A percentile compares a stretch with the other conserved stretches of the same genome.
Evolutionary conservation across 1,140 invertebrate genomes (phyloP).

Genomic region (Lycorma delicatula): DNA sequence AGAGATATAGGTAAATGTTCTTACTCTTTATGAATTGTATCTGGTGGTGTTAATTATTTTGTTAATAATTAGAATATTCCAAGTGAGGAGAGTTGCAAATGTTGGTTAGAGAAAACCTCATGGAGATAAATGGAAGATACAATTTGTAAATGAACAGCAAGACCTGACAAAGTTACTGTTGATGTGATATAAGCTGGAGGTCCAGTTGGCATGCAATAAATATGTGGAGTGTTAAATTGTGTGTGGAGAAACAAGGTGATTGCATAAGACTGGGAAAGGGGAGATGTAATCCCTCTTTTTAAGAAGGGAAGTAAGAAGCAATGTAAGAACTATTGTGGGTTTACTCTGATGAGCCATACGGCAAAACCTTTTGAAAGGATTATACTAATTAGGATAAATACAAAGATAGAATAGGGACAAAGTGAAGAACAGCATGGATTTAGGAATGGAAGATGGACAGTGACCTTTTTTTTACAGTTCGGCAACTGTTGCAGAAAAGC

Average conservation of each 20-base stretch:
- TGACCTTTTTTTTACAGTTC: background rate
- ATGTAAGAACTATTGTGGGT: background rate
- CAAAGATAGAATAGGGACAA: background rate
- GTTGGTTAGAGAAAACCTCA: background rate
- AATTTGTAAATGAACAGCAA: background rate
- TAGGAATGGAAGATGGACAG: background rate
- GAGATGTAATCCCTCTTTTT: background rate
- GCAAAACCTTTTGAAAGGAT: too few species aligned
- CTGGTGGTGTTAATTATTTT: too few species aligned
- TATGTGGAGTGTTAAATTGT: background rate
- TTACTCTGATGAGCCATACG: too few species aligned
- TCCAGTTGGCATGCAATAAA: background rate
- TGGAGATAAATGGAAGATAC: background rate
- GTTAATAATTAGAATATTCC: too few species aligned
- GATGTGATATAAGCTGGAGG: background rate
- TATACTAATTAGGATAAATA: background rate
- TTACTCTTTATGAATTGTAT: too few species aligned
- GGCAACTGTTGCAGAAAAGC: too few species aligned
- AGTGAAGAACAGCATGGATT: background rate
- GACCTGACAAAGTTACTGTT: background rate
- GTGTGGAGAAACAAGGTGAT: constrained; percentile 2
- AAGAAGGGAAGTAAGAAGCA: background rate
- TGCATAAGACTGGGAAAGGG: background rate
- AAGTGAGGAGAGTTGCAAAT: background rate
- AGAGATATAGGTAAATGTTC: too few species aligned